Conservation (phyloP, 1,140 invertebrate species). For the Acromyrmex charruanus region DNA sequence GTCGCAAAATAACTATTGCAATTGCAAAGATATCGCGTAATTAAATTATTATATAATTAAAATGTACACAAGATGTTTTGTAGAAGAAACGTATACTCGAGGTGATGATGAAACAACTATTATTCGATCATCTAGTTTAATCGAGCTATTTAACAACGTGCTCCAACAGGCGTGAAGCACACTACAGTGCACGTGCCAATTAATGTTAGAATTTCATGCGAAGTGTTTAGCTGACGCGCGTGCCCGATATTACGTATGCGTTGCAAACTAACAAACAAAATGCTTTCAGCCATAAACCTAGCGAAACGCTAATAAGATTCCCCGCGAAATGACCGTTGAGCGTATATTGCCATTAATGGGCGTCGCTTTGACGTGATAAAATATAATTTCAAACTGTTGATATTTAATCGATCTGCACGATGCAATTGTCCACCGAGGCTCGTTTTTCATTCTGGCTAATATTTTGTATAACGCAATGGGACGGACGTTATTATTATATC, state of each 20-base stretch:
- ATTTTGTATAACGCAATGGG: constrained; percentile 26
- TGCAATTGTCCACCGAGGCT: constrained; percentile 18
- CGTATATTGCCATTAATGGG: neutral
- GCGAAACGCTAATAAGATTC: constrained; percentile 12
- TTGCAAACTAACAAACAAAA: constrained; percentile 16
- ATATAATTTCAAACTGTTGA: constrained; percentile 38
- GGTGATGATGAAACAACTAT: neutral
- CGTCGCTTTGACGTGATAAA: constrained; percentile 6
- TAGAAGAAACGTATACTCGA: neutral
- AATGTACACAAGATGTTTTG: neutral
- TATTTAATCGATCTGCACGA: constrained; percentile 31
- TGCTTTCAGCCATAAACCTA: constrained; percentile 8
- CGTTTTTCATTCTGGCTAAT: constrained; percentile 31
- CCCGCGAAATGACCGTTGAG: constrained; percentile 4
- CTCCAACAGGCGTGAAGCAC: neutral
- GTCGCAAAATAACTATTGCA: neutral
- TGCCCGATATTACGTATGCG: constrained; percentile 18
- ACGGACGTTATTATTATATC: constrained; percentile 45
- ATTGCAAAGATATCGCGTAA: constrained; percentile 5
- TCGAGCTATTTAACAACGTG: neutral
- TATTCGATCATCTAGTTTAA: neutral
- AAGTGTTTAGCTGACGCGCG: constrained; percentile 32
- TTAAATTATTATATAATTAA: constrained; percentile 22
- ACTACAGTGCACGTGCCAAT: neutral
- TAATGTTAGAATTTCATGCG: constrained; percentile 43